Conservation (phyloP, 2,888 invertebrate genomes). For the Drosophila peninsularis region DNA sequence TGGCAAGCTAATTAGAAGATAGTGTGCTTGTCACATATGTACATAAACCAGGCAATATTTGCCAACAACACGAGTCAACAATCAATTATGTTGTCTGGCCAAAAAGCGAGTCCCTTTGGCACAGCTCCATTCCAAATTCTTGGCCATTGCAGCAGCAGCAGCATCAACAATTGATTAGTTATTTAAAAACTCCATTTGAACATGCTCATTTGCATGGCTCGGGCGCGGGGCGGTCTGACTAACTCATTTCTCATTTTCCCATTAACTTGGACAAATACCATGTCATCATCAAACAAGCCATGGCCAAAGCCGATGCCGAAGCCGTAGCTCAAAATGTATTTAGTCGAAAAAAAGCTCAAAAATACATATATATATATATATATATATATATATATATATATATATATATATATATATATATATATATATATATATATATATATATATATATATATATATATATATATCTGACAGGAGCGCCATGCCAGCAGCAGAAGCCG, state of each 20-base stretch:
- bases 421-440: not conserved
- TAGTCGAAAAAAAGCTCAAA: not conserved
- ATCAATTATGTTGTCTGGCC: slow-evolving; percentile 49
- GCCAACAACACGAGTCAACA: slow-evolving; percentile 41
- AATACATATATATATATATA: not conserved
- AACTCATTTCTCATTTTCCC: slow-evolving; percentile 63
- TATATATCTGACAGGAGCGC: not conserved
- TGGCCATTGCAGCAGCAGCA: slow-evolving; percentile 16
- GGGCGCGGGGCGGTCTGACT: slow-evolving; percentile 11
- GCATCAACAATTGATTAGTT: slow-evolving; percentile 60
- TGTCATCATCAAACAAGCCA: slow-evolving; percentile 64
- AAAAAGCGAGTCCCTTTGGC: slow-evolving; percentile 4
- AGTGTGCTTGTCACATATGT: slow-evolving; percentile 12
- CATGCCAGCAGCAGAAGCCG: slow-evolving; percentile 22
- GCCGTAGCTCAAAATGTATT: slow-evolving; percentile 1
- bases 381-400: not conserved
- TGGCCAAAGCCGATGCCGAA: slow-evolving; percentile 21
- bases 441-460: not conserved
- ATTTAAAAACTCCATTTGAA: slow-evolving; percentile 73
- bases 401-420: too few relatives aligned
- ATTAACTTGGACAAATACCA: slow-evolving; percentile 66
- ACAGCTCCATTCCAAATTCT: slow-evolving; percentile 9
- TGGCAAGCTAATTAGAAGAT: slow-evolving; percentile 28
- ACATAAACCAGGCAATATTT: slow-evolving; percentile 25
- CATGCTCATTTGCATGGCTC: slow-evolving; percentile 41